Evolutionary conservation across 2,797 vertebrate species (phyloP).

Genomic region (Tragelaphus eurycerus): DNA sequence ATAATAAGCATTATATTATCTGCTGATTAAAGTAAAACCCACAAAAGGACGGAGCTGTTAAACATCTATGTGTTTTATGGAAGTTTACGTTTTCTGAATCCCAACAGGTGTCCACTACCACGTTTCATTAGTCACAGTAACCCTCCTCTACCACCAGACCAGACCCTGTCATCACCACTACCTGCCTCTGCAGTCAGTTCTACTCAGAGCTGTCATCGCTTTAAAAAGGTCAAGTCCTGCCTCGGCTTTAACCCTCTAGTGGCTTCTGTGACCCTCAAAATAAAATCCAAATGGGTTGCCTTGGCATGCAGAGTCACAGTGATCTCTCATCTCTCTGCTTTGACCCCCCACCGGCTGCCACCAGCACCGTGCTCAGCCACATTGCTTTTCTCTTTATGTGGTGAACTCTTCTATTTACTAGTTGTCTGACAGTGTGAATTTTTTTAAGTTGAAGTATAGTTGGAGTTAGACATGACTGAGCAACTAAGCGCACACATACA

Average conservation of each 20-base stretch:
- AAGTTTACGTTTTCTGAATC: neutral
- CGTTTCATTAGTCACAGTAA: neutral
- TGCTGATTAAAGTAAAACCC: neutral
- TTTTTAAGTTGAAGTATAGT: neutral
- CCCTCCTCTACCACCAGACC: neutral
- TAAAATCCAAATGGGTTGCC: neutral
- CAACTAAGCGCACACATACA: neutral
- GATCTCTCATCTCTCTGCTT: neutral
- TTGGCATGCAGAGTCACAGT: neutral
- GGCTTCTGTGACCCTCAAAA: neutral
- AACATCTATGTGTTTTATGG: neutral
- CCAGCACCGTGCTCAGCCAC: neutral
- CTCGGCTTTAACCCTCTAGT: neutral
- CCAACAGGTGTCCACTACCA: neutral
- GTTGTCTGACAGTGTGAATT: neutral
- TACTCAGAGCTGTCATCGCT: neutral
- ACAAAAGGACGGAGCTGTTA: neutral
- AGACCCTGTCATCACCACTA: neutral
- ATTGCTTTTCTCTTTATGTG: neutral
- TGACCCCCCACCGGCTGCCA: neutral
- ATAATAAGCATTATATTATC: neutral
- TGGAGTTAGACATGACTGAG: neutral
- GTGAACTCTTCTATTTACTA: neutral
- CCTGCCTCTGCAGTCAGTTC: neutral
- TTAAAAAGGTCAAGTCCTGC: neutral